Conservation (phyloP, 2,888 invertebrate species). For the Drosophila imparisetae region DNA sequence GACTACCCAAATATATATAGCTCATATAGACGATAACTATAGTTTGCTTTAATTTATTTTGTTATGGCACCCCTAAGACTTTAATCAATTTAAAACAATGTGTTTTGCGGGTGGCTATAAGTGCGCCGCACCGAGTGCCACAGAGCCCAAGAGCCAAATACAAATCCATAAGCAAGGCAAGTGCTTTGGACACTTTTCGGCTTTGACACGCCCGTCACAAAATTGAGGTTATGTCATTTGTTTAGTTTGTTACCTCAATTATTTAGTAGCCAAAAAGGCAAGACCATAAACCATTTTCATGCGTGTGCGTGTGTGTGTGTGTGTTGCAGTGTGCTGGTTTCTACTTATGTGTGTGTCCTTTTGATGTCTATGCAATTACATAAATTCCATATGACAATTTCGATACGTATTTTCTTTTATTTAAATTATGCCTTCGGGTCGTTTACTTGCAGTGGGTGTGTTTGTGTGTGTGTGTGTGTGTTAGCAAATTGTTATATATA, state of each 20-base stretch:
- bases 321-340: no score
- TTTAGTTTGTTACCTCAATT: conserved; percentile 75
- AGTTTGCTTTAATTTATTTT: conserved; percentile 1
- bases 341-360: no score
- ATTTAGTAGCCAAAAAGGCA: conserved; percentile 53
- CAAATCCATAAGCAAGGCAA: conserved; percentile 18
- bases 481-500: conserved; percentile 54
- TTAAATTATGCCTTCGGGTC: conserved; percentile 65
- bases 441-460: conserved; percentile 1
- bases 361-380: conserved; percentile 73
- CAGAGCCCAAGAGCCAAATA: conserved; percentile 23
- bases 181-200: conserved; percentile 34
- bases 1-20: no score
- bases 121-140: background rate
- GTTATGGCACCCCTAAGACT: conserved; percentile 1
- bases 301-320: conserved; percentile 6
- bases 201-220: conserved; percentile 62
- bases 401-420: conserved; percentile 78
- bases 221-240: conserved; percentile 77
- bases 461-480: conserved; percentile 14
- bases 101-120: background rate
- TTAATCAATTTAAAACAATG: conserved; percentile 20
- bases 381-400: conserved; percentile 76
- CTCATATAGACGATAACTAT: background rate
- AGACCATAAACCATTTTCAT: conserved; percentile 48